These are phyloP conservation scores for Ormyrus thymus DNA, from an alignment of 2,888 invertebrate species.

Conservation along the genomic window DNA sequence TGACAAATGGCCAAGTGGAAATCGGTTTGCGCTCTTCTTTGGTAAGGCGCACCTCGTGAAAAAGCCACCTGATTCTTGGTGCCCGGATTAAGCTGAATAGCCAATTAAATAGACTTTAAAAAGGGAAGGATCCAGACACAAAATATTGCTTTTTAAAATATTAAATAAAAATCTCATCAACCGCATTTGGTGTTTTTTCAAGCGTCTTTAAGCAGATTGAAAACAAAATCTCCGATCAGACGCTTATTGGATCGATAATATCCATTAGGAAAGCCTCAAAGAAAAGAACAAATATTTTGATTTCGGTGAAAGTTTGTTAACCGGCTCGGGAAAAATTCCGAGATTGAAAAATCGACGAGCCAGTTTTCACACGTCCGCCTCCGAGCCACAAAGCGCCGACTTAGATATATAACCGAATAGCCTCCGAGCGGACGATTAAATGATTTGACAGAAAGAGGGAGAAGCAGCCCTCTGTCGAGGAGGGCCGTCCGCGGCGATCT, in stretches of 20 bases:
- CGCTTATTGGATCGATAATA: too few species aligned
- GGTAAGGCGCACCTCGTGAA: background rate
- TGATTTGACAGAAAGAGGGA: conserved; percentile 22
- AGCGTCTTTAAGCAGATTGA: too few species aligned
- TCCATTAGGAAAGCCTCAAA: too few species aligned
- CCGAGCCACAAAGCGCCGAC: background rate
- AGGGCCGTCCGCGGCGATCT: conserved; percentile 6
- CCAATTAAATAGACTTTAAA: background rate
- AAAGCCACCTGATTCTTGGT: conserved; percentile 21
- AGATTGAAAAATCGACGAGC: conserved; percentile 14
- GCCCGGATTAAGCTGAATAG: background rate
- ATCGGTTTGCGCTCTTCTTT: background rate
- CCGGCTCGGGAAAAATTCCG: too few species aligned
- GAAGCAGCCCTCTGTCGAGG: background rate
- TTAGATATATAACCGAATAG: background rate
- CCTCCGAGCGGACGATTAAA: conserved; percentile 6
- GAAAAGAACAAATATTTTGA: too few species aligned
- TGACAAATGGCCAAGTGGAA: conserved; percentile 35
- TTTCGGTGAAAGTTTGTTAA: too few species aligned
- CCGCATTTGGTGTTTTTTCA: too few species aligned
- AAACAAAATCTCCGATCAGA: too few species aligned
- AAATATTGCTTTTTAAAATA: too few species aligned
- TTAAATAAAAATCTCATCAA: too few species aligned
- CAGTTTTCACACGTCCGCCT: conserved; percentile 22
- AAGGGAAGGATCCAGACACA: background rate